Evolutionary conservation across 2,797 vertebrate genomes (phyloP).

Genomic region (Xenopus petersii): DNA sequence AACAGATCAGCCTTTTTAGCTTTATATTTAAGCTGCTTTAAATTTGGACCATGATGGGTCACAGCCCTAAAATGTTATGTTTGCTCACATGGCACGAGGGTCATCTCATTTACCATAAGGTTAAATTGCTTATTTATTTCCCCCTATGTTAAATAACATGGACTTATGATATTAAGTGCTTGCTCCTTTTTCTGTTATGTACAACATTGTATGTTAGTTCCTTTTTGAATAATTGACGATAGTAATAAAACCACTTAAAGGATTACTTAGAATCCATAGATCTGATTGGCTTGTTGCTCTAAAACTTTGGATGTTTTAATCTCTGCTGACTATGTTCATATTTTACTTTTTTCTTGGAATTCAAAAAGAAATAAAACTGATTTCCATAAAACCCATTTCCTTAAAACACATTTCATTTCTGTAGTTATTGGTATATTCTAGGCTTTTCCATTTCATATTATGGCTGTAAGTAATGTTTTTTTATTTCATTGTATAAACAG

Average conservation of each 20-base stretch:
- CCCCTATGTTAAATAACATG: not conserved
- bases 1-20: no score
- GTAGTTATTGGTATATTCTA: not conserved
- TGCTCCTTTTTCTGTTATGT: not conserved
- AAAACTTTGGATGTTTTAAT: no score
- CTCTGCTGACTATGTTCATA: no score
- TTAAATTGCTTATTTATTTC: not conserved
- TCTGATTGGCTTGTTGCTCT: not conserved
- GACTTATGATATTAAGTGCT: not conserved
- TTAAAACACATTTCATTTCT: slow-evolving; percentile 9
- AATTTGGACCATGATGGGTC: no score
- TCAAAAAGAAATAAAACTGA: no score
- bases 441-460: slow-evolving; percentile 5
- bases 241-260: not conserved
- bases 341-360: no score
- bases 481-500: not conserved
- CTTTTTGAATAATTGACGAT: not conserved
- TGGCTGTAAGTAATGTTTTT: slow-evolving; percentile 9
- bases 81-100: not conserved
- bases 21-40: no score
- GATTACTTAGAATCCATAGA: not conserved
- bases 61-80: not conserved
- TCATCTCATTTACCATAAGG: not conserved
- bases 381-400: no score
- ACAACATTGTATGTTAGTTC: not conserved